Percentiles rank a stretch among this genome's conserved stretches.
These are phyloP conservation scores for Drosophila nikananu DNA, from an alignment of 1,140 invertebrate species.

Conservation along the genomic window DNA sequence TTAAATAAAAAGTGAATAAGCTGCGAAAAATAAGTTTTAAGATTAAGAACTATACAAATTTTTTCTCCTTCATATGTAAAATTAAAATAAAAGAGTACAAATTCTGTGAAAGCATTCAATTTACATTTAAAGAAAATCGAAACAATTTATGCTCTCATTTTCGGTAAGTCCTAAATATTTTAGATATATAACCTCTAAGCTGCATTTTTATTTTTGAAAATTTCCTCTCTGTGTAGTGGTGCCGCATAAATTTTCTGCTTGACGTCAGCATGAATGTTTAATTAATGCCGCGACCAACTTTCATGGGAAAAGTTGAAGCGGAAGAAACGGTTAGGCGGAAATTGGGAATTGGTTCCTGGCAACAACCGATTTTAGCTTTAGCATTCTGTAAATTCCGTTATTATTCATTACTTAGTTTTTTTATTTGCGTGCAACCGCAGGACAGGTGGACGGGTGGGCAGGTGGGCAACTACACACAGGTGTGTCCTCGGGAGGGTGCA, in stretches of 20 bases:
- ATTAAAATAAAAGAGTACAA: not conserved
- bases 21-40: not conserved
- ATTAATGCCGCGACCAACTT: constrained; percentile 72
- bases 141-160: not conserved
- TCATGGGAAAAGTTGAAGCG: constrained; percentile 70
- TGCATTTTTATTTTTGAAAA: not conserved
- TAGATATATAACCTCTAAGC: not conserved
- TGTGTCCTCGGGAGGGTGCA: constrained; percentile 28
- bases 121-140: not conserved
- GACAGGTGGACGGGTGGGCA: constrained; percentile 56
- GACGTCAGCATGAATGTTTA: constrained; percentile 65
- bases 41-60: not conserved
- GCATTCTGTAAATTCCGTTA: constrained; percentile 31
- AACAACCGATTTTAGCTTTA: constrained; percentile 37
- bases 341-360: constrained; percentile 67
- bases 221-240: constrained; percentile 4
- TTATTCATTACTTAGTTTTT: constrained; percentile 12
- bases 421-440: constrained; percentile 59
- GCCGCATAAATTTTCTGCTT: constrained; percentile 79
- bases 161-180: not conserved
- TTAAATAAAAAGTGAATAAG: too few relatives aligned
- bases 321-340: constrained; percentile 77
- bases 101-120: too few relatives aligned
- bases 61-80: not conserved
- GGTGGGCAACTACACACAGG: constrained; percentile 13